Evolutionary conservation across 2,888 invertebrate species (phyloP).

Genomic region (Venustoraphidia nigricollis): DNA sequence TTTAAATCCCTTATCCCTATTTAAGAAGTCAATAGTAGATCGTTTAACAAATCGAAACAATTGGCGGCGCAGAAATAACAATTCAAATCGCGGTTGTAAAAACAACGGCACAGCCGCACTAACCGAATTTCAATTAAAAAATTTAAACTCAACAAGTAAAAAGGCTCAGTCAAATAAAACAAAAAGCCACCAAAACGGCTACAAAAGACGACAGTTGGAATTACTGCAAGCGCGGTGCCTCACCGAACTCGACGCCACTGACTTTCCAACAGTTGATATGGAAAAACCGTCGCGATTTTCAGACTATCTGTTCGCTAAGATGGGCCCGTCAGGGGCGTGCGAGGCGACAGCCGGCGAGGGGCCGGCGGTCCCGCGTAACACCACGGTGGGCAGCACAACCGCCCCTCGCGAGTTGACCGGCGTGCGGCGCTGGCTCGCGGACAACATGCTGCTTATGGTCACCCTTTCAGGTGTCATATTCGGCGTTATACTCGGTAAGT

Average conservation of each 20-base stretch:
- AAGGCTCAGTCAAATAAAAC: too few relatives aligned
- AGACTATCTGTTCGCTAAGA: constrained; percentile 66
- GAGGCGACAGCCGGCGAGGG: constrained; percentile 27
- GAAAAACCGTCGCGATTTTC: constrained; percentile 5
- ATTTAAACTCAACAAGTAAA: too few relatives aligned
- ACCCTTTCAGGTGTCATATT: constrained; percentile 66
- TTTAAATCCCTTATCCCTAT: too few relatives aligned
- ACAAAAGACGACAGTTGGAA: not conserved
- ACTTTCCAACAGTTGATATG: constrained; percentile 2
- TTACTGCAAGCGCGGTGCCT: not conserved
- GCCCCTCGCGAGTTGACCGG: constrained; percentile 51
- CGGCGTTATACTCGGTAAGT: constrained; percentile 57
- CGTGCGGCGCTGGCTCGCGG: constrained; percentile 48
- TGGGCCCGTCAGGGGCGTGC: constrained; percentile 47
- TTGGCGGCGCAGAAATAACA: too few relatives aligned
- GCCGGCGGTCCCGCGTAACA: constrained; percentile 29
- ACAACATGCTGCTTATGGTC: constrained; percentile 63
- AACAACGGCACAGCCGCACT: too few relatives aligned
- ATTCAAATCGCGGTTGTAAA: too few relatives aligned
- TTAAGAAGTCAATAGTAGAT: too few relatives aligned
- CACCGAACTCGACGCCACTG: not conserved
- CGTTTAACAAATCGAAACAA: too few relatives aligned
- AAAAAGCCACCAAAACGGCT: constrained; percentile 1
- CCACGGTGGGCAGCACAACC: constrained; percentile 38
- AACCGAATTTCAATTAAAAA: too few relatives aligned